A percentile compares a stretch with the other conserved stretches of the same genome.
Evolutionary conservation across 2,113 vertebrate genomes (phyloP).

Genomic region (Pao palembangensis): DNA sequence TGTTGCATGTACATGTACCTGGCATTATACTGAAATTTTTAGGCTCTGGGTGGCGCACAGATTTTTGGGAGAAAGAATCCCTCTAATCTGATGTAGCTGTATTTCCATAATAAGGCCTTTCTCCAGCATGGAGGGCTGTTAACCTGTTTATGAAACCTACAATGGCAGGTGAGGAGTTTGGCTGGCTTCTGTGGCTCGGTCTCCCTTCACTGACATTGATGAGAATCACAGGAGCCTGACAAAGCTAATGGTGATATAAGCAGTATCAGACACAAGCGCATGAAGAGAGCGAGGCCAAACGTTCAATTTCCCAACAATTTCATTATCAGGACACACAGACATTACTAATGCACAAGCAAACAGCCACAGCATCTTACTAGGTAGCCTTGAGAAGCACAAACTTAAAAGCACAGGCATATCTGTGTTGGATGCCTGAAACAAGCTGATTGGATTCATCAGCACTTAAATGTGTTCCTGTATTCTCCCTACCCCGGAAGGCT

Average conservation of each 20-base stretch:
- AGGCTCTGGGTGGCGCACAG: no score
- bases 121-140: conserved; percentile 35
- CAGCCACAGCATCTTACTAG: conserved; percentile 70
- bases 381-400: conserved; percentile 69
- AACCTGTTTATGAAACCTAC: conserved; percentile 49
- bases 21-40: no score
- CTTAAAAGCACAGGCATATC: conserved; percentile 63
- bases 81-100: conserved; percentile 33
- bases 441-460: conserved; percentile 71
- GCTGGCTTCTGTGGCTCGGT: conserved; percentile 45
- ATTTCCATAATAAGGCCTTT: conserved; percentile 28
- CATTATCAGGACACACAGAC: conserved; percentile 70
- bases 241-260: conserved; percentile 68
- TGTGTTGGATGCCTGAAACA: conserved; percentile 66
- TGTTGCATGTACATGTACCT: no score
- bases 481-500: conserved; percentile 40
- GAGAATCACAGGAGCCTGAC: conserved; percentile 47
- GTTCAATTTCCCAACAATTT: conserved; percentile 69
- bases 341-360: conserved; percentile 71
- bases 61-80: no score
- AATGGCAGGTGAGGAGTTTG: conserved; percentile 35
- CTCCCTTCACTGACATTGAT: conserved; percentile 59
- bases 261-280: conserved; percentile 59
- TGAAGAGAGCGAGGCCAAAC: conserved; percentile 62
- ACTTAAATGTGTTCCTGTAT: conserved; percentile 61